Percentiles rank a stretch among this genome's conserved stretches.
phyloP scores from a whole-genome alignment of 2,888 invertebrate genomes.

The Sminthurides aquaticus region DNA sequence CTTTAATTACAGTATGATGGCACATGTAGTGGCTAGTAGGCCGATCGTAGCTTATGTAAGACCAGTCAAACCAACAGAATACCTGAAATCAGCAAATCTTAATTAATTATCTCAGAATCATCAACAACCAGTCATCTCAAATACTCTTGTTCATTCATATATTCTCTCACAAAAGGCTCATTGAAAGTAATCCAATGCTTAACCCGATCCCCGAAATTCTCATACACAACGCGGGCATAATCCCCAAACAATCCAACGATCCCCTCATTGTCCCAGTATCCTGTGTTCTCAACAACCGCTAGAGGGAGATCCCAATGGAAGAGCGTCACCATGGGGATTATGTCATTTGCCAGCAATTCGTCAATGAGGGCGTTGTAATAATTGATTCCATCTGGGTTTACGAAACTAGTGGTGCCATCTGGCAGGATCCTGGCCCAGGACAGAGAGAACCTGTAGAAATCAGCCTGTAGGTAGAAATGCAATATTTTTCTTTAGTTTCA shows the following conservation, averaged over 20 bases:
- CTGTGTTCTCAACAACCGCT: conserved; percentile 45
- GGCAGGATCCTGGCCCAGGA: conserved; percentile 50
- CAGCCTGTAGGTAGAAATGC: conserved; percentile 21
- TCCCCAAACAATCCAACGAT: conserved; percentile 51
- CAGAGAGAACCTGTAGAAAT: conserved; percentile 47
- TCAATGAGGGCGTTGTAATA: conserved; percentile 30
- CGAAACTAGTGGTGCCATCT: conserved; percentile 42
- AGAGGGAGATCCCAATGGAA: conserved; percentile 56
- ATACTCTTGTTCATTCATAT: too few relatives aligned
- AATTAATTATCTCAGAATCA: too few relatives aligned
- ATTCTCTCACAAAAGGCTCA: conserved; percentile 24
- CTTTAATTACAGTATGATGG: conserved; percentile 57
- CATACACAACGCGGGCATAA: conserved; percentile 50
- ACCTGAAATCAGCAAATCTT: too few relatives aligned
- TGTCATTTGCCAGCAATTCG: conserved; percentile 26
- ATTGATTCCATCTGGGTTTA: conserved; percentile 30
- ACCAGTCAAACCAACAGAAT: conserved; percentile 8
- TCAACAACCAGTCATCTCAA: too few relatives aligned
- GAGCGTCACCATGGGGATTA: conserved; percentile 33
- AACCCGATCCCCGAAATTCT: conserved; percentile 51
- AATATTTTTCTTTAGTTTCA: neutral
- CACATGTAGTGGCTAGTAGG: conserved; percentile 54
- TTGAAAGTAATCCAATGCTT: conserved; percentile 36
- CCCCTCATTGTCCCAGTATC: conserved; percentile 48
- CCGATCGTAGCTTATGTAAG: conserved; percentile 42